Base-by-base conservation (phyloP, 2,797 vertebrate genomes). In the Merluccius polli region DNA sequence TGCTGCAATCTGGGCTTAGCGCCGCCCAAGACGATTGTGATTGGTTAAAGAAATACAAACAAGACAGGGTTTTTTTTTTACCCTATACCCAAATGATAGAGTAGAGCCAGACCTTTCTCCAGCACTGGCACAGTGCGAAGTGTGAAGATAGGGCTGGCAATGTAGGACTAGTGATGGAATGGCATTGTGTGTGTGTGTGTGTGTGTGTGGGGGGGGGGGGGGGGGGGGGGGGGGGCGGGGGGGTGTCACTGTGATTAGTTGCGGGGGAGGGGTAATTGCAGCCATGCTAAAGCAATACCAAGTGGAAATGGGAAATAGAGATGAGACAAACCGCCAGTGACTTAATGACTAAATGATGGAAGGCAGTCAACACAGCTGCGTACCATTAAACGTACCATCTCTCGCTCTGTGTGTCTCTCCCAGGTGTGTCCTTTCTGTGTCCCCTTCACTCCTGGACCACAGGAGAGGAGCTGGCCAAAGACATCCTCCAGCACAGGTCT, bases 371-470 rank as follows among this genome's bases (percentile, higher is more conserved):
- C 21, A 59, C 21, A 59, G 21, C 7, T 21, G 21, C 52, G 21
- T 59, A 9, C 52, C 0, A 59, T 18, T 59, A n/a, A 29, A 21
- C 24, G n/a, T n/a, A n/a, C n/a, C n/a, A 75, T 33, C 4, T 30
- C 5, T 73, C 32, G 7, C 27, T 72, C 5, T 41, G 0, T 80
- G 44, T 41, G 0, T 80, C 36, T 80, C 29, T 73, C 80, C 33
- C 86, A 99, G 98, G 95, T 10, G 90, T 94, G 71, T 95, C 94
- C 11, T 94, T 96, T 80, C 93, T 95, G 83, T 98, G 96, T 90
- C 96, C 96, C 0, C 81, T 98, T 3, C 95, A 98, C 82, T 97
- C 97, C 74, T 99, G 98, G 98, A 97, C 93, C 8, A 97, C 94
- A 0, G 98, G 96, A 38, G 97, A 99, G 84, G 95, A 95, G 73